Base-by-base conservation (phyloP, 2,888 invertebrate species). In the Disparrhopalites patrizii region DNA sequence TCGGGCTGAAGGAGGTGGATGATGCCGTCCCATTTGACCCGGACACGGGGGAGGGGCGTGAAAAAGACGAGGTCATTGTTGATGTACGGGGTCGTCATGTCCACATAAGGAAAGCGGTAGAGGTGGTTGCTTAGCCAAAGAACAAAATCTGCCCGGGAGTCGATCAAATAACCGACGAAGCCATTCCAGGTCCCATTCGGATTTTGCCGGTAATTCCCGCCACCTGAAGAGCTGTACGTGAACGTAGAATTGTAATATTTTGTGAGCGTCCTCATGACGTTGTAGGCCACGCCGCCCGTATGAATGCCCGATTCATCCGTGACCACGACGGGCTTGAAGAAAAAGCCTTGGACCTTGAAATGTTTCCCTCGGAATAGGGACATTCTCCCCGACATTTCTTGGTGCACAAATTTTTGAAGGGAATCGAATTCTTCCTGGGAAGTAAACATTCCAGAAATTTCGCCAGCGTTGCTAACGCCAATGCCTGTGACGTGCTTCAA, bases 201-300 rank as follows among this genome's bases (percentile, higher is more conserved):
- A 47, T 5, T 2, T 7, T 47, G 47, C 43, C 43, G 43, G n/a
- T 43, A 18, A 18, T 43, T 43, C 18, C 18, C 43, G 18, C 20
- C 43, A 43, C 3, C 43, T 43, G 18, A 8, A 43, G 43, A 18
- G 43, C 18, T 3, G 20, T 8, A 4, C 20, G n/a, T 36, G 5
- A 43, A 51, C 25, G 25, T 27, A 47, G 33, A 47, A 47, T 28
- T n/a, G n/a, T n/a, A n/a, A n/a, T n/a, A n/a, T n/a, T n/a, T n/a
- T n/a, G n/a, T n/a, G n/a, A n/a, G n/a, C n/a, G n/a, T 81, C 23
- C 5, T 23, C 10, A 38, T 25, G 27, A 23, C 18, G 20, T 36
- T 36, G n/a, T n/a, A n/a, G n/a, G n/a, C n/a, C n/a, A n/a, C n/a
- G n/a, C n/a, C n/a, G n/a, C n/a, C n/a, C n/a, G n/a, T n/a, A n/a